These are phyloP conservation scores for Strix aluco DNA, from an alignment of 2,113 vertebrate genomes.

Conservation along the genomic window DNA sequence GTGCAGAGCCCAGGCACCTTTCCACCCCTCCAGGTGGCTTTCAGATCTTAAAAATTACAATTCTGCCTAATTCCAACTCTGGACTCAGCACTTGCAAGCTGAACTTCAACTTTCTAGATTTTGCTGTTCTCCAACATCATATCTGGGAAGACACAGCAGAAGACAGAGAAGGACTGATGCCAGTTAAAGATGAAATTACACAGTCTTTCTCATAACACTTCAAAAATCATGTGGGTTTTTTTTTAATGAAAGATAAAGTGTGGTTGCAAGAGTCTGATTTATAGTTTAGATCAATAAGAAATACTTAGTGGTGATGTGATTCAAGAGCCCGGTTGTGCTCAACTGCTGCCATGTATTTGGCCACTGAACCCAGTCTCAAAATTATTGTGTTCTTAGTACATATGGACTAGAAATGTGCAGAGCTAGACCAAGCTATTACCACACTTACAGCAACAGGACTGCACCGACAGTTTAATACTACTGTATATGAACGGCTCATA, in stretches of 20 bases:
- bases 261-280: not conserved
- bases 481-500: rapidly evolving
- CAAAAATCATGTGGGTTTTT: not conserved
- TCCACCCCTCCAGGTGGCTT: rapidly evolving
- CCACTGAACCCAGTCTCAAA: not conserved
- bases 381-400: not conserved
- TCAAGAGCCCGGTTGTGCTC: not conserved
- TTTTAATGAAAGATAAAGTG: not conserved
- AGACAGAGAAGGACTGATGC: not conserved
- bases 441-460: not conserved
- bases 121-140: not conserved
- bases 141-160: not conserved
- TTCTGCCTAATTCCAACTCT: not conserved
- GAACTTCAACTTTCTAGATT: not conserved
- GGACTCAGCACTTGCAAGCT: not conserved
- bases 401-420: rapidly evolving
- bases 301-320: not conserved
- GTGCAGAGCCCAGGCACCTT: not conserved
- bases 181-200: not conserved
- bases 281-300: not conserved
- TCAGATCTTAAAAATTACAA: not conserved
- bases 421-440: not conserved
- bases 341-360: not conserved
- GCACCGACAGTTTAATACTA: rapidly evolving
- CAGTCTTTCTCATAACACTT: not conserved